Evolutionary conservation across 2,888 invertebrate genomes (phyloP).

Genomic region (Xestia rhomboidea): DNA sequence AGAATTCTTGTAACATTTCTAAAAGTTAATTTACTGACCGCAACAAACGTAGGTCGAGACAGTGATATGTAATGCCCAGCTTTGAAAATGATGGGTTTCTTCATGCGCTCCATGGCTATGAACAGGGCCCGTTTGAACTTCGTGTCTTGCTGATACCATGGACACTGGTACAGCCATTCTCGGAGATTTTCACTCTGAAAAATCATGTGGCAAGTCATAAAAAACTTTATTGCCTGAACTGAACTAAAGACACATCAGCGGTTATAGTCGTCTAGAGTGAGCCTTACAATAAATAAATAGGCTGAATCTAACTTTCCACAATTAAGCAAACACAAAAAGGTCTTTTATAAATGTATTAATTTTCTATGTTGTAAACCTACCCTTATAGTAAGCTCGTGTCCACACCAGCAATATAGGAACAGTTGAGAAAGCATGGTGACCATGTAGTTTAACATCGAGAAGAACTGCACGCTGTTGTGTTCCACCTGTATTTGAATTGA

Average conservation of each 20-base stretch:
- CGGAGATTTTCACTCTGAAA: slow-evolving; percentile 84
- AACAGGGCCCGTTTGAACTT: slow-evolving; percentile 83
- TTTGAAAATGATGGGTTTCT: slow-evolving; percentile 86
- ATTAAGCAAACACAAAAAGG: too few species aligned
- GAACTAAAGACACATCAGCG: too few species aligned
- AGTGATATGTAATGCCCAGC: slow-evolving; percentile 90
- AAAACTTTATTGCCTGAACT: not conserved
- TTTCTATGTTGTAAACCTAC: slow-evolving; percentile 64
- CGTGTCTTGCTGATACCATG: slow-evolving; percentile 89
- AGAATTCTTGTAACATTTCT: too few species aligned
- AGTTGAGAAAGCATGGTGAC: slow-evolving; percentile 89
- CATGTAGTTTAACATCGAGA: slow-evolving; percentile 84
- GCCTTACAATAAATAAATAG: too few species aligned
- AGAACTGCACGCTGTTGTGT: slow-evolving; percentile 84
- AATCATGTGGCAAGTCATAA: too few species aligned
- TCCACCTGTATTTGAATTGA: slow-evolving; percentile 72
- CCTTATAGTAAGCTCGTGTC: slow-evolving; percentile 86
- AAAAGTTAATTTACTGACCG: slow-evolving; percentile 73
- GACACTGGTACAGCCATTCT: slow-evolving; percentile 87
- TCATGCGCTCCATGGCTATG: slow-evolving; percentile 89
- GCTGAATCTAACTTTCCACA: too few species aligned
- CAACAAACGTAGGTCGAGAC: slow-evolving; percentile 88
- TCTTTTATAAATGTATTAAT: too few species aligned
- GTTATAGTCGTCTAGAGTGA: too few species aligned
- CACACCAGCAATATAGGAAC: slow-evolving; percentile 90